phyloP scores from a whole-genome alignment of 2,888 invertebrate genomes.

The Encarsia formosa region DNA sequence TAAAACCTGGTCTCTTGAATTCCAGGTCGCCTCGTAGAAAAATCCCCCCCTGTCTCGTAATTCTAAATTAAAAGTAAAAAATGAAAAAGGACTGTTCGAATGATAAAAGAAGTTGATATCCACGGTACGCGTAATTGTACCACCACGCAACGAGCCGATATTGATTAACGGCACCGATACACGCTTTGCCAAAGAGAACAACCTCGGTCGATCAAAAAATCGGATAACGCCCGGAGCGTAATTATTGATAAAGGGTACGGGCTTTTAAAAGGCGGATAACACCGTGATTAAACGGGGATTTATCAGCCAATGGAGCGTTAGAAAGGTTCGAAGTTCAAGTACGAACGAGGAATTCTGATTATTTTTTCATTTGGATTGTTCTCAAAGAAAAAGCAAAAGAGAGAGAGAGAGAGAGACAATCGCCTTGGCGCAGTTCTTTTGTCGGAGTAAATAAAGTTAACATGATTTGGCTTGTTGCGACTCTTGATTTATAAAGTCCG shows the following conservation, averaged over 20 bases:
- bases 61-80: too few species aligned
- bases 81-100: too few species aligned
- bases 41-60: too few species aligned
- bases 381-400: too few species aligned
- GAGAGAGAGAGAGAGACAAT: too few species aligned
- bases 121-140: conserved; percentile 2
- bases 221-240: background rate
- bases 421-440: too few species aligned
- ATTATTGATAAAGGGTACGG: conserved; percentile 6
- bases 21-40: too few species aligned
- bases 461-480: too few species aligned
- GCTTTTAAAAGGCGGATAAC: conserved; percentile 8
- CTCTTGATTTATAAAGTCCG: too few species aligned
- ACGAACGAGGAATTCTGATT: conserved; percentile 3
- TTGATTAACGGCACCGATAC: conserved; percentile 18
- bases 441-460: too few species aligned
- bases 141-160: conserved; percentile 2
- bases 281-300: background rate
- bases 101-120: conserved; percentile 13
- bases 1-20: too few species aligned
- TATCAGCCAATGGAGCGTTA: background rate
- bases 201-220: background rate
- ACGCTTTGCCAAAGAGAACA: background rate
- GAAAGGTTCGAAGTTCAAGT: conserved; percentile 27
- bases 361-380: too few species aligned